Conservation (phyloP, 2,888 invertebrate genomes). For the Tolmerus cingulatus region DNA sequence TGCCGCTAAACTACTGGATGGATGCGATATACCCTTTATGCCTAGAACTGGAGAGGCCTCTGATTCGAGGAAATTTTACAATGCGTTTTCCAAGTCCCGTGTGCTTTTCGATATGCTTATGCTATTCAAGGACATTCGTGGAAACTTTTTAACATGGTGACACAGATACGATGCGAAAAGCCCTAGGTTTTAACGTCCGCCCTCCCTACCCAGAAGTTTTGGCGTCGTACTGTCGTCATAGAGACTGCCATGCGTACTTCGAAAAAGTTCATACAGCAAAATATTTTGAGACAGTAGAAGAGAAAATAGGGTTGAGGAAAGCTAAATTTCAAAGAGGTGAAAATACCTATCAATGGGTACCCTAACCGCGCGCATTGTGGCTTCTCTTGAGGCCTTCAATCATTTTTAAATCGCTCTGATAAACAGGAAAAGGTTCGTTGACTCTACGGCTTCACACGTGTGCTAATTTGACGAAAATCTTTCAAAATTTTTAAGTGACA, state of each 20-base stretch:
- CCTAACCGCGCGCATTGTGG: neutral
- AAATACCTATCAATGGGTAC: neutral
- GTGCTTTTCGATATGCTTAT: neutral
- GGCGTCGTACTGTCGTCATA: conserved; percentile 28
- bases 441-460: neutral
- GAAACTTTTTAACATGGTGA: neutral
- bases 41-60: neutral
- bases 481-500: neutral
- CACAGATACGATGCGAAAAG: conserved; percentile 1
- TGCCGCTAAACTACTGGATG: neutral
- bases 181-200: neutral
- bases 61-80: neutral
- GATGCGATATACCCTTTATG: neutral
- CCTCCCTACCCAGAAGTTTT: neutral
- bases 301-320: neutral
- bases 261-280: neutral
- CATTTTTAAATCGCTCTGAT: neutral
- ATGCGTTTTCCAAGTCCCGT: neutral
- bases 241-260: conserved; percentile 33
- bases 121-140: conserved; percentile 7
- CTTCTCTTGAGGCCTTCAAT: neutral
- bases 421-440: neutral
- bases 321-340: neutral
- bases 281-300: neutral
- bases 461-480: neutral